phyloP scores from a whole-genome alignment of 1,140 invertebrate species.

The Dendrolimus punctatus region DNA sequence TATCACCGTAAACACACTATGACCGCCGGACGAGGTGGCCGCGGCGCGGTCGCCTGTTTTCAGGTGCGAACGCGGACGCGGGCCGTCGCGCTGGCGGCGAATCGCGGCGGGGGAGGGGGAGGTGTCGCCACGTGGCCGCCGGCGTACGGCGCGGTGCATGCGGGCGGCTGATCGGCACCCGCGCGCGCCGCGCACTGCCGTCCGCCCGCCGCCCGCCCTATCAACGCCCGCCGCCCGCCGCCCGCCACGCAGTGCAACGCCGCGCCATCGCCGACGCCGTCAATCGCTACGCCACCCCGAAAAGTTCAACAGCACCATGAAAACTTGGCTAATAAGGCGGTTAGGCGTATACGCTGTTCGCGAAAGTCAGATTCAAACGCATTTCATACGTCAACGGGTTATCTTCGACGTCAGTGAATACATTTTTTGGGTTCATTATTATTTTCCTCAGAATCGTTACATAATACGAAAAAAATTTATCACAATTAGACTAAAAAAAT shows the following conservation, averaged over 20 bases:
- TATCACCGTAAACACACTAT: too few species aligned
- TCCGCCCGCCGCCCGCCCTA: constrained; percentile 15
- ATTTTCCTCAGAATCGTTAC: too few species aligned
- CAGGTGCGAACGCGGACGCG: background rate
- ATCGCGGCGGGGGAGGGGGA: constrained; percentile 10
- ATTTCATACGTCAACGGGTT: background rate
- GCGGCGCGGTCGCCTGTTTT: too few species aligned
- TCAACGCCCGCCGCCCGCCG: constrained; percentile 16
- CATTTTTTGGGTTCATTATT: too few species aligned
- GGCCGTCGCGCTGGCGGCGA: constrained; percentile 11
- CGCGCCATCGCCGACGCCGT: constrained; percentile 7
- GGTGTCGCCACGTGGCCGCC: constrained; percentile 10
- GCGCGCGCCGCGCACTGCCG: constrained; percentile 52
- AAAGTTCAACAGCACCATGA: too few species aligned
- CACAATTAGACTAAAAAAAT: too few species aligned
- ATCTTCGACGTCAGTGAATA: too few species aligned
- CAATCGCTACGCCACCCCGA: background rate
- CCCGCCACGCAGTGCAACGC: constrained; percentile 10
- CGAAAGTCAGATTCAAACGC: constrained; percentile 6
- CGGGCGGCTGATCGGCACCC: constrained; percentile 33
- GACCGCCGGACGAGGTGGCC: too few species aligned
- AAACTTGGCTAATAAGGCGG: background rate
- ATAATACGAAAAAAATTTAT: too few species aligned
- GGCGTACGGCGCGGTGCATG: constrained; percentile 13
- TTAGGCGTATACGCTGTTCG: constrained; percentile 1